Percentiles rank a stretch among this genome's conserved stretches.
Evolutionary conservation across 2,797 vertebrate species (phyloP).

Genomic region (Kryptopterus vitreolus): DNA sequence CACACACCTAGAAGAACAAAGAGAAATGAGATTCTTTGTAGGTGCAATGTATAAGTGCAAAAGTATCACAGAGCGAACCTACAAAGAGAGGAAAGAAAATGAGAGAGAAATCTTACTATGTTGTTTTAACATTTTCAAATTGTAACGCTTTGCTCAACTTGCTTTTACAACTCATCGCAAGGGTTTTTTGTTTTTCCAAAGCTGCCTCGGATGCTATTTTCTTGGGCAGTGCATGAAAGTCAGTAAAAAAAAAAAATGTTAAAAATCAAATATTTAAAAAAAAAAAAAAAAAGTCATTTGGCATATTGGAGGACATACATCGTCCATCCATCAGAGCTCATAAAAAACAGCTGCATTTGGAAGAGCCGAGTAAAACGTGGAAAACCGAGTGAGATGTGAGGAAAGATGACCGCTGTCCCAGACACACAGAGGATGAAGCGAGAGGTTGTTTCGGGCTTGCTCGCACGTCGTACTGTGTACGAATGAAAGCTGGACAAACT

Average conservation of each 20-base stretch:
- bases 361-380: conserved; percentile 69
- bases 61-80: conserved; percentile 31
- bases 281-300: conserved; percentile 74
- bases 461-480: conserved; percentile 17
- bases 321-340: conserved; percentile 87
- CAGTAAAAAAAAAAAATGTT: conserved; percentile 62
- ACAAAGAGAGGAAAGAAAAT: neutral
- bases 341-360: conserved; percentile 87
- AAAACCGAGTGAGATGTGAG: conserved; percentile 50
- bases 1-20: neutral
- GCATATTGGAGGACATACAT: conserved; percentile 80
- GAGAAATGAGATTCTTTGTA: conserved; percentile 14
- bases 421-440: neutral
- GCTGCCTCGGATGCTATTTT: conserved; percentile 81
- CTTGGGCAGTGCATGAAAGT: conserved; percentile 88
- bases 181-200: conserved; percentile 60
- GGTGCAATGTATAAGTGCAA: conserved; percentile 35
- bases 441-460: neutral
- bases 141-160: conserved; percentile 67
- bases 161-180: conserved; percentile 14
- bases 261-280: no score
- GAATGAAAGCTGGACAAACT: no score
- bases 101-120: conserved; percentile 39
- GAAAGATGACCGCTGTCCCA: conserved; percentile 18
- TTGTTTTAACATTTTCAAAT: conserved; percentile 63